Evolutionary conservation across 2,888 invertebrate species (phyloP).

Genomic region (Stenolophus ochropezus): DNA sequence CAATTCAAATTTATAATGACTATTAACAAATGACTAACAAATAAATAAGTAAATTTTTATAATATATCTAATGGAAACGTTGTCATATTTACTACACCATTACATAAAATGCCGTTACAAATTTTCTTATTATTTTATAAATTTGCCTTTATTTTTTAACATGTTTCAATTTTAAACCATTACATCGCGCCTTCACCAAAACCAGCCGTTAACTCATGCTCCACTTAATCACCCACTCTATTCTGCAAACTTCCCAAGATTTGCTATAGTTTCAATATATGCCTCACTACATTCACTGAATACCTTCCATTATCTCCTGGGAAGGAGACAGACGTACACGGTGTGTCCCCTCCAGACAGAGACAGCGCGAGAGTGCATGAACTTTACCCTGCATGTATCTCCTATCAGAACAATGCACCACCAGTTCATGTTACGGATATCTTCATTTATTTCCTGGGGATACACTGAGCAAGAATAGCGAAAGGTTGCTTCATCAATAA

Average conservation of each 20-base stretch:
- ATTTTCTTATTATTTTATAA: no score
- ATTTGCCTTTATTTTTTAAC: no score
- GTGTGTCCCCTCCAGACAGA: neutral
- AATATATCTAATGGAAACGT: no score
- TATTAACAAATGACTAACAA: no score
- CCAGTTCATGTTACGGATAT: constrained; percentile 24
- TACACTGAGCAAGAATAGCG: neutral
- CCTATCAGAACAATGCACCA: constrained; percentile 10
- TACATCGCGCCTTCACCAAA: no score
- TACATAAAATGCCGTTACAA: no score
- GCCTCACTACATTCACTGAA: neutral
- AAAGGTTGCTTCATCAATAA: neutral
- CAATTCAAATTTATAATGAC: no score
- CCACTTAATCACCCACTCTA: neutral
- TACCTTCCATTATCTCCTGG: constrained; percentile 15
- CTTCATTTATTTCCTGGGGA: constrained; percentile 23
- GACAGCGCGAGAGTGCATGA: neutral
- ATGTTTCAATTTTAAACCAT: no score
- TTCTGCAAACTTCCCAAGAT: neutral
- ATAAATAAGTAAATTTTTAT: no score
- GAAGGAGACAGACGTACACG: neutral
- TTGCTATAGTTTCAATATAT: constrained; percentile 15
- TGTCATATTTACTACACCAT: no score
- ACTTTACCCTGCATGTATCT: constrained; percentile 17
- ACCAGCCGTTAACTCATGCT: no score